Conservation (phyloP, 2,888 invertebrate species). For the Calameuta filiformis region DNA sequence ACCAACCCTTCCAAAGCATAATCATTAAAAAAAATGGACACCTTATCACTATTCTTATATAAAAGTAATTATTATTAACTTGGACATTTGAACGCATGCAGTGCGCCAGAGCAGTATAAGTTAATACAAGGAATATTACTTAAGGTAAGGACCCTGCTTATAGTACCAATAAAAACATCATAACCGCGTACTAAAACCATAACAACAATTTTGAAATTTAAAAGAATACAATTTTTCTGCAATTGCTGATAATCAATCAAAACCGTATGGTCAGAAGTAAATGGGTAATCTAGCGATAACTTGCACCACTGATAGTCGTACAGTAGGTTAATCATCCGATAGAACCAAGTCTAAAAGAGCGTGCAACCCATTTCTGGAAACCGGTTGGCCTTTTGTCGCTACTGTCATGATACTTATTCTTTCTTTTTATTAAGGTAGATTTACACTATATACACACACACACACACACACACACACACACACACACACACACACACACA, state of each 20-base stretch:
- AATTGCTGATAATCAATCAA: not conserved
- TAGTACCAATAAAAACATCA: not conserved
- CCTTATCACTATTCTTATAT: not conserved
- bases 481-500: too few species aligned
- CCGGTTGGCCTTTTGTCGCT: conserved; percentile 30
- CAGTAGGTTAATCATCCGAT: not conserved
- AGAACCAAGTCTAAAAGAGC: not conserved
- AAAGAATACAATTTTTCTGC: not conserved
- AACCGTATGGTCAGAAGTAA: not conserved
- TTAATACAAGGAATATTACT: not conserved
- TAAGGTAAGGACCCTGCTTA: not conserved
- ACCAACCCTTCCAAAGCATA: not conserved
- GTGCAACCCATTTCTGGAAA: conserved; percentile 44
- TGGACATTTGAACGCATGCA: not conserved
- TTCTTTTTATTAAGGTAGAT: not conserved
- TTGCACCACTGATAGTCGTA: not conserved
- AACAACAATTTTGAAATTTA: not conserved
- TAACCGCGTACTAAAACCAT: not conserved
- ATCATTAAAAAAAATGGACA: not conserved
- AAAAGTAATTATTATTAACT: not conserved
- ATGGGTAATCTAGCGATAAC: not conserved
- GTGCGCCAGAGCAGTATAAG: not conserved
- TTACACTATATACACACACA: not conserved
- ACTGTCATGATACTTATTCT: not conserved
- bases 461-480: too few species aligned